Conservation (phyloP, 2,113 vertebrate species). For the Andinoacara biseriatus region DNA sequence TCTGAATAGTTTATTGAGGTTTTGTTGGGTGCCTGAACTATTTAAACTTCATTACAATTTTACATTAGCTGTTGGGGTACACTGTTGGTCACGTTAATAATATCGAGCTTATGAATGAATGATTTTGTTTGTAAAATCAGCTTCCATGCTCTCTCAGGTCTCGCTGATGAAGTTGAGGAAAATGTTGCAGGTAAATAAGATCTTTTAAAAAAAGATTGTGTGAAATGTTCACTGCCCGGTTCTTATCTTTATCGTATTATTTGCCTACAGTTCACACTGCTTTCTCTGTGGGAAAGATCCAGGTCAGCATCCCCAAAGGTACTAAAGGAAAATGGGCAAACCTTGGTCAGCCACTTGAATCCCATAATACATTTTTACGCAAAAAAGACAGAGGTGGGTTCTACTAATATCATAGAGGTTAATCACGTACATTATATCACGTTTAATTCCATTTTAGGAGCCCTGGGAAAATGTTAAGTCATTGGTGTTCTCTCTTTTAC, state of each 20-base stretch:
- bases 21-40: no score
- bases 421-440: fast-evolving
- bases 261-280: slow-evolving; percentile 80
- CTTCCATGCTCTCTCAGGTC: slow-evolving; percentile 75
- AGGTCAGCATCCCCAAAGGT: slow-evolving; percentile 86
- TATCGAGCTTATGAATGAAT: not conserved
- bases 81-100: no score
- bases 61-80: not conserved
- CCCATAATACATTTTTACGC: slow-evolving; percentile 84
- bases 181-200: slow-evolving; percentile 81
- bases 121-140: not conserved
- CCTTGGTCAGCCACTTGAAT: slow-evolving; percentile 84
- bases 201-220: not conserved
- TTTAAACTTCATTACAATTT: not conserved
- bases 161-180: slow-evolving; percentile 84
- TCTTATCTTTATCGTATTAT: not conserved
- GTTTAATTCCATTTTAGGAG: not conserved
- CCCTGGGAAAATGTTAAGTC: not conserved
- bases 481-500: not conserved
- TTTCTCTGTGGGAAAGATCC: slow-evolving; percentile 88
- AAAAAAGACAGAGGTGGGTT: slow-evolving; percentile 85
- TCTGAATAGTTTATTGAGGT: not conserved
- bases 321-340: slow-evolving; percentile 80
- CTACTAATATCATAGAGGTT: fast-evolving
- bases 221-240: not conserved